Evolutionary conservation across 2,113 vertebrate species (phyloP).

Genomic region (Siniperca chuatsi): DNA sequence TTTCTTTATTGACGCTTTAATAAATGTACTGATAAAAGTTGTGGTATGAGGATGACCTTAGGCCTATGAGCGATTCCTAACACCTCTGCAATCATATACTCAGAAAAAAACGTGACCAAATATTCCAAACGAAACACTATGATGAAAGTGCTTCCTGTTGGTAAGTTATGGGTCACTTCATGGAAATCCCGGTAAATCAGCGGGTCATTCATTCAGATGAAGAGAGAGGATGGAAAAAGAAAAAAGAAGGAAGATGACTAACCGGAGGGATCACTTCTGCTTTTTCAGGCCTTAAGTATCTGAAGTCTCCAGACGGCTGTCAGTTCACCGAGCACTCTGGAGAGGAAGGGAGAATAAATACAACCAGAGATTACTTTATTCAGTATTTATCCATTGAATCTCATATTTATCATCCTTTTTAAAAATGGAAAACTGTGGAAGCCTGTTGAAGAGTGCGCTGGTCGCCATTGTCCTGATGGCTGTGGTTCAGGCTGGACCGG

Average conservation of each 20-base stretch:
- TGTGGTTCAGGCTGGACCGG: not conserved
- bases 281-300: constrained; percentile 54
- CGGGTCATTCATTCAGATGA: not conserved
- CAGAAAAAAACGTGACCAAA: not conserved
- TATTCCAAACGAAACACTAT: not conserved
- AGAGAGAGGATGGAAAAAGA: not conserved
- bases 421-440: constrained; percentile 53
- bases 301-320: accelerated
- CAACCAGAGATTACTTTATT: not conserved
- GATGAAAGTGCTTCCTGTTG: constrained; percentile 49
- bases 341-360: constrained; percentile 15
- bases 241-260: constrained; percentile 16
- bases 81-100: not conserved
- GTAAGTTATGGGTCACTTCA: not conserved
- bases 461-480: constrained; percentile 27
- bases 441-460: constrained; percentile 34
- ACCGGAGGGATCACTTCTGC: constrained; percentile 55
- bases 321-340: constrained; percentile 24
- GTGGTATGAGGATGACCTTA: not conserved
- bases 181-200: constrained; percentile 18
- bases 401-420: not conserved
- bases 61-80: not conserved
- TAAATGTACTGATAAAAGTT: not conserved
- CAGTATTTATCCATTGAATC: not conserved
- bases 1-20: not conserved